Percentiles rank a stretch among this genome's conserved stretches.
phyloP scores from a whole-genome alignment of 2,797 vertebrate species.

The Crotalus adamanteus region DNA sequence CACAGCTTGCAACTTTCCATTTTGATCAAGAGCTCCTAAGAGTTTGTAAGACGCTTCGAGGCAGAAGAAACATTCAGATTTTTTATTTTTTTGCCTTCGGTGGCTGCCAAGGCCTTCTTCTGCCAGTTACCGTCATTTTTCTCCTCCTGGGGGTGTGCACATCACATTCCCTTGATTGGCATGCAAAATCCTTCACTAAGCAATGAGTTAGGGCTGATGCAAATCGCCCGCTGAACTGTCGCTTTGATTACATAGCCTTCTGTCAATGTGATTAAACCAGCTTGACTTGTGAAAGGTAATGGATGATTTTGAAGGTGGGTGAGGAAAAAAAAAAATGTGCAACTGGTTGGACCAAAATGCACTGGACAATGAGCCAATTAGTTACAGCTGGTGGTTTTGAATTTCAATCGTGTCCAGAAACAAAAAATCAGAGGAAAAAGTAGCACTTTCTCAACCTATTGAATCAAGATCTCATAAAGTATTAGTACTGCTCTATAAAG shows the following conservation, averaged over 20 bases:
- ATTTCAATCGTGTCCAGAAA: background rate
- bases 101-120: constrained; percentile 71
- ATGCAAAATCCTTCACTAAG: constrained; percentile 77
- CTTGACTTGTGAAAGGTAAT: constrained; percentile 70
- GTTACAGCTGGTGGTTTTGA: constrained; percentile 30
- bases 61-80: constrained; percentile 53
- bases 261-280: constrained; percentile 75
- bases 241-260: constrained; percentile 77
- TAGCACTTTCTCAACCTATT: background rate
- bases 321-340: constrained; percentile 52
- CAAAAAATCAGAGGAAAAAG: background rate
- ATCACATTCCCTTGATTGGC: constrained; percentile 77
- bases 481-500: background rate
- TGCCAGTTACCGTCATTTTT: constrained; percentile 68
- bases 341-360: constrained; percentile 41
- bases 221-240: constrained; percentile 77
- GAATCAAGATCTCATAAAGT: background rate
- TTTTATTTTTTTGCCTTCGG: constrained; percentile 66
- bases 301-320: constrained; percentile 65
- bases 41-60: constrained; percentile 56
- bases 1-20: background rate
- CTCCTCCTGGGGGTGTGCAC: constrained; percentile 66
- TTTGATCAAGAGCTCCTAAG: constrained; percentile 61
- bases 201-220: constrained; percentile 76
- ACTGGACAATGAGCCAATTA: constrained; percentile 25